Conservation (phyloP, 2,797 vertebrate genomes). For the Chiroxiphia lanceolata region DNA sequence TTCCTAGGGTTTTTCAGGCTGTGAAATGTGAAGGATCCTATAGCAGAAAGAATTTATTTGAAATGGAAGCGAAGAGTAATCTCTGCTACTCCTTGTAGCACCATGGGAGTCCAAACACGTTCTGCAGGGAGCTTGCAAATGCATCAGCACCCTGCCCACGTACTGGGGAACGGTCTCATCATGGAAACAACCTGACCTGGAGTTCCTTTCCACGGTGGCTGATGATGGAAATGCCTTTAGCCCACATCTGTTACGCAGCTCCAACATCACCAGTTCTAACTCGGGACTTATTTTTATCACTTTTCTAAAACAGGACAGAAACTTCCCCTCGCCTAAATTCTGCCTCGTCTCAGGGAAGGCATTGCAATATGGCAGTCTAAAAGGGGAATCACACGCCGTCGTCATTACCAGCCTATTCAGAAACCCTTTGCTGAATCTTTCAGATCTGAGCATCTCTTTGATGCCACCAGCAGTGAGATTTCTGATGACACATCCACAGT, state of each 20-base stretch:
- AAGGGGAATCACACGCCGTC: background rate
- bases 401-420: conserved; percentile 47
- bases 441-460: conserved; percentile 26
- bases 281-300: background rate
- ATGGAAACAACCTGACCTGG: background rate
- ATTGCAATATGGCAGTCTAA: background rate
- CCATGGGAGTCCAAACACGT: background rate
- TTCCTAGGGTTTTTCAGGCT: background rate
- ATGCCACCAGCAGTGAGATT: conserved; percentile 5
- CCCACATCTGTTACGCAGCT: background rate
- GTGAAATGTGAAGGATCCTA: background rate
- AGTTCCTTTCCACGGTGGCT: background rate
- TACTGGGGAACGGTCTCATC: rapidly evolving
- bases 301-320: background rate
- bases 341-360: background rate
- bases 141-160: background rate
- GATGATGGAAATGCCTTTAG: background rate
- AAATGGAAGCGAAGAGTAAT: background rate
- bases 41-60: background rate
- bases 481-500: background rate
- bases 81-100: background rate
- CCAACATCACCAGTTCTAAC: background rate
- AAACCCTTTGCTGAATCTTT: background rate
- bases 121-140: background rate
- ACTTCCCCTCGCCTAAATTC: background rate